Percentiles rank a stretch among this genome's conserved stretches.
Conservation (phyloP, 2,888 invertebrate genomes). For the Barypeithes pellucidus region DNA sequence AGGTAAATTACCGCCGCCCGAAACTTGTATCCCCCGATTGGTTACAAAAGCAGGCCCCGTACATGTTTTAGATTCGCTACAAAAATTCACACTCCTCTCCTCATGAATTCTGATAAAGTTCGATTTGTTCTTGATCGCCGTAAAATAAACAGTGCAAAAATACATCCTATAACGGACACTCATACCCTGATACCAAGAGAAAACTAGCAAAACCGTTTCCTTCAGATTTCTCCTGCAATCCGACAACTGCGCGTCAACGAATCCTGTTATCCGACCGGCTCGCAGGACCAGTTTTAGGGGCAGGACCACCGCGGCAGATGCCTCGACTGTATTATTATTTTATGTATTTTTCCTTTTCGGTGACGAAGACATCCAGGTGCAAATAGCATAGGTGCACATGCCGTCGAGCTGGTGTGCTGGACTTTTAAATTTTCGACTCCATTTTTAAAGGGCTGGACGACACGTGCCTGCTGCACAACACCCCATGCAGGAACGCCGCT, state of each 20-base stretch:
- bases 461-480: slow-evolving; percentile 31
- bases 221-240: background rate
- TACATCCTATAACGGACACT: no score
- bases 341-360: slow-evolving; percentile 38
- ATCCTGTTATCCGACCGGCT: slow-evolving; percentile 49
- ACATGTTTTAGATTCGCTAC: no score
- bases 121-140: no score
- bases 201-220: background rate
- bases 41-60: no score
- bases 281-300: slow-evolving; percentile 53
- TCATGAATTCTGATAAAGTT: no score
- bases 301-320: slow-evolving; percentile 38
- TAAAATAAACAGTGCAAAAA: no score
- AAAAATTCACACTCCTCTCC: no score
- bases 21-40: no score
- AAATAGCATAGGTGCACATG: slow-evolving; percentile 49
- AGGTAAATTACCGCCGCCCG: no score
- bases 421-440: slow-evolving; percentile 45
- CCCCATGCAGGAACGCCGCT: slow-evolving; percentile 21
- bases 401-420: slow-evolving; percentile 8
- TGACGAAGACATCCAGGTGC: slow-evolving; percentile 44
- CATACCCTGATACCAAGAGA: no score
- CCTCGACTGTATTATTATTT: slow-evolving; percentile 35
- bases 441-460: slow-evolving; percentile 46
- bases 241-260: slow-evolving; percentile 33